phyloP scores from a whole-genome alignment of 2,888 invertebrate genomes.

The Exephanes ischioxanthus region DNA sequence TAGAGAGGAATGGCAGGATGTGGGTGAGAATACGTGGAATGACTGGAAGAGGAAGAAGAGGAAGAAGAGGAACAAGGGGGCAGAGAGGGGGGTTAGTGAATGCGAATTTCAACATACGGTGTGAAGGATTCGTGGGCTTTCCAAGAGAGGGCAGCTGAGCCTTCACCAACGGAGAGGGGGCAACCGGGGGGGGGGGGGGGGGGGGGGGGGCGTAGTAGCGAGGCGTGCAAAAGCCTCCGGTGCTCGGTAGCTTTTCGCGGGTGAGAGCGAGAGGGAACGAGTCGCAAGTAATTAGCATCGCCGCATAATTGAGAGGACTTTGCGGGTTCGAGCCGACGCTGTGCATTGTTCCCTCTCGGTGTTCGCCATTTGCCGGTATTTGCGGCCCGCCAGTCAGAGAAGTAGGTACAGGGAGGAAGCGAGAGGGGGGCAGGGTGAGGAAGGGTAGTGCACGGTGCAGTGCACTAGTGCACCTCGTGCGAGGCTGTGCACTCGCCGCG shows the following conservation, averaged over 20 bases:
- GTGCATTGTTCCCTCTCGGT: conserved; percentile 76
- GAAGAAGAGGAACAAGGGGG: conserved; percentile 13
- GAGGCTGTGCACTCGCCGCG: conserved; percentile 54
- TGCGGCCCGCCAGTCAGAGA: conserved; percentile 42
- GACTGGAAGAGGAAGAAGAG: conserved; percentile 29
- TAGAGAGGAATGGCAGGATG: conserved; percentile 6
- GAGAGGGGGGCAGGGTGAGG: conserved; percentile 2
- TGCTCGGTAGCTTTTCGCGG: conserved; percentile 5
- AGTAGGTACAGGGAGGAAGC: conserved; percentile 5
- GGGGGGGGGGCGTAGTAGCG: background rate
- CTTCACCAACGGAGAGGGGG: background rate
- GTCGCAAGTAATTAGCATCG: conserved; percentile 81
- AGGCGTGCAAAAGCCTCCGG: conserved; percentile 30
- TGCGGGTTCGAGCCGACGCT: conserved; percentile 72
- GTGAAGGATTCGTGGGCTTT: conserved; percentile 22
- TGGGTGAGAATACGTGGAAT: conserved; percentile 24
- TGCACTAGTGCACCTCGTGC: conserved; percentile 24
- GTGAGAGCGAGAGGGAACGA: conserved; percentile 73
- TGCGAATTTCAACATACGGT: conserved; percentile 31
- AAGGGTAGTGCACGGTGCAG: conserved; percentile 9
- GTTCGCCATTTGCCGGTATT: conserved; percentile 74
- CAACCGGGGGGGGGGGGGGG: background rate
- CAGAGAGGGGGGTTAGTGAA: conserved; percentile 12
- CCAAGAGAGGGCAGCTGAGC: conserved; percentile 6
- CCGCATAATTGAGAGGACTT: conserved; percentile 82